A percentile compares a stretch with the other conserved stretches of the same genome.
Evolutionary conservation across 2,888 invertebrate species (phyloP).

Genomic region (Xanthia icteritia): DNA sequence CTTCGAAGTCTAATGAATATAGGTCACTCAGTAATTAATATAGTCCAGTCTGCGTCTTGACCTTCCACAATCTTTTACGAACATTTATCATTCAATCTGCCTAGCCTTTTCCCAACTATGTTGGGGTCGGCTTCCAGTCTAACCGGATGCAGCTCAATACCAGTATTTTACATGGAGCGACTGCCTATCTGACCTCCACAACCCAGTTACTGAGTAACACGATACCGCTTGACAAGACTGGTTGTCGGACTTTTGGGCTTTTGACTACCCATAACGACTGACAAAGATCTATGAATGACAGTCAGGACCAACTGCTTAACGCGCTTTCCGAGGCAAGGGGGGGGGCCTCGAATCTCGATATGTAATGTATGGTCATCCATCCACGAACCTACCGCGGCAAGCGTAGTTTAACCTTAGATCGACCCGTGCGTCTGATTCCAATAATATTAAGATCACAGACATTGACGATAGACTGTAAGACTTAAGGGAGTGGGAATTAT

Average conservation of each 20-base stretch:
- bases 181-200: too few relatives aligned
- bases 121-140: too few relatives aligned
- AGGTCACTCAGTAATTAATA: constrained; percentile 17
- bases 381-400: background rate
- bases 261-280: background rate
- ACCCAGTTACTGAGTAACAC: too few relatives aligned
- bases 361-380: background rate
- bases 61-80: constrained; percentile 8
- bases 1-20: constrained; percentile 21
- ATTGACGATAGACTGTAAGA: background rate
- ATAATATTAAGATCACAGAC: background rate
- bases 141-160: too few relatives aligned
- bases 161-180: too few relatives aligned
- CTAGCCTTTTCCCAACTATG: too few relatives aligned
- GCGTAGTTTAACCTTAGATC: background rate
- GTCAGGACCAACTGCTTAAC: background rate
- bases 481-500: background rate
- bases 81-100: background rate
- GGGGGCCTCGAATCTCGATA: background rate
- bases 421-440: background rate
- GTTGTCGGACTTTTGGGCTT: background rate
- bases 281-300: background rate
- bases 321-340: too few relatives aligned
- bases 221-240: too few relatives aligned
- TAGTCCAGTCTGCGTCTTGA: constrained; percentile 15